Base-by-base conservation (phyloP, 2,888 invertebrate genomes). In the Pyrocoelia pectoralis region DNA sequence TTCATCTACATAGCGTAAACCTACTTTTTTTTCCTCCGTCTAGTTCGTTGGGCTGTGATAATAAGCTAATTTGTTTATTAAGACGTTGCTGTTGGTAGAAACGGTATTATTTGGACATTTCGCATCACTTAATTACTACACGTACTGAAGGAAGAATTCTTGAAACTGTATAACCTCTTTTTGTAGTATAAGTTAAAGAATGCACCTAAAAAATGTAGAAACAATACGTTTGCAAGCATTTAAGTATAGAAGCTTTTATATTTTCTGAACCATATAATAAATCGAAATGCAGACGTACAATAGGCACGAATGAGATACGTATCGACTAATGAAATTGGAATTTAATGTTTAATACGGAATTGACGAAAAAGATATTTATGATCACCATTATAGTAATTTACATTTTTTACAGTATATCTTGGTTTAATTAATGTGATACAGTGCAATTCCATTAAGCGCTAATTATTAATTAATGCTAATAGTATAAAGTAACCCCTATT, bases 261-360 rank as follows among this genome's bases (percentile, higher is more conserved):
- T n/a, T n/a, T 33, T 33, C n/a, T 33, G n/a, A n/a, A n/a, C 33
- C 33, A 33, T 24, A 24, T 33, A 24, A 24, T 24, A 24, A 24
- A 33, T 33, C 33, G 33, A 33, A 33, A 6, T 10, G 2, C n/a
- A 33, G 33, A 33, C 33, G 33, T 33, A n/a, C 2, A 33, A n/a
- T 33, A 33, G 33, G 33, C 33, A 33, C 33, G 33, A 33, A 33
- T 33, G 33, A 6, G 33, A 33, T 33, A 33, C 10, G 33, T 33
- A 33, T 33, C 33, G 33, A 8, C 33, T 33, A 33, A 33, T 33
- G 33, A 33, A 33, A 33, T 33, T 33, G 33, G 33, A 33, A 33
- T 33, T 33, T 33, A 33, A 33, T n/a, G 33, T 33, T 33, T 33
- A 33, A 33, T 33, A 33, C 33, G 33, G n/a, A 33, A 33, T 33